Evolutionary conservation across 1,140 invertebrate species (phyloP).

Genomic region (Maniola jurtina): DNA sequence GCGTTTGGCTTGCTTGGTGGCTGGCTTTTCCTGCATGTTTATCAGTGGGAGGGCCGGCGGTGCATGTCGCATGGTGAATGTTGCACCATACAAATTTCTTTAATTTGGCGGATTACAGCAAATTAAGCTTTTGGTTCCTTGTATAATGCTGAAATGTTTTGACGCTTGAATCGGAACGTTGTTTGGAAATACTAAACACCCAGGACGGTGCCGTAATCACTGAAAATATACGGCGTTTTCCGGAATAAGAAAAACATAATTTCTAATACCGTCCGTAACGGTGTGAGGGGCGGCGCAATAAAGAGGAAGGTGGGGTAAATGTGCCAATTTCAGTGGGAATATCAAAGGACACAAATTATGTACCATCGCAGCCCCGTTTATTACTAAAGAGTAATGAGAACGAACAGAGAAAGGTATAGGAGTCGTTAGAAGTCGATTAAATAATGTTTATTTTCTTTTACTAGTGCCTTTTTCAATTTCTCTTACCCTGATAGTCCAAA

Average conservation of each 20-base stretch:
- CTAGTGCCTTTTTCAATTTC: no score
- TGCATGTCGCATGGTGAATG: no score
- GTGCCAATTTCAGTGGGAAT: conserved; percentile 36
- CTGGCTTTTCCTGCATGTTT: no score
- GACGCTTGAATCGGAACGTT: no score
- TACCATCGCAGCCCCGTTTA: conserved; percentile 33
- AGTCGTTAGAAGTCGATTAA: not conserved
- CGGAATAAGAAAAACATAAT: conserved; percentile 19
- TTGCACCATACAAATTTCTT: no score
- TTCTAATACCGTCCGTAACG: conserved; percentile 25
- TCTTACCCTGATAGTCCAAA: no score
- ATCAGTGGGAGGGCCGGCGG: no score
- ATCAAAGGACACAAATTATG: conserved; percentile 41
- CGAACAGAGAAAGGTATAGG: conserved; percentile 17
- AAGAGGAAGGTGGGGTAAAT: conserved; percentile 27
- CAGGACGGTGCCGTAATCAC: not conserved
- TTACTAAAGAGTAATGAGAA: conserved; percentile 36
- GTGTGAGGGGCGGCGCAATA: conserved; percentile 26
- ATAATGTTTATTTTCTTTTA: no score
- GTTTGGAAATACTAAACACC: not conserved
- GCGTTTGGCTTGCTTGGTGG: no score
- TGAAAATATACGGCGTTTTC: not conserved
- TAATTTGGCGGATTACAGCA: no score
- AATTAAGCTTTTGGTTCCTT: no score
- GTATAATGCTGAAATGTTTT: no score